These are phyloP conservation scores for Sebastes trivittatus DNA, from an alignment of 2,797 vertebrate genomes.

Conservation along the genomic window DNA sequence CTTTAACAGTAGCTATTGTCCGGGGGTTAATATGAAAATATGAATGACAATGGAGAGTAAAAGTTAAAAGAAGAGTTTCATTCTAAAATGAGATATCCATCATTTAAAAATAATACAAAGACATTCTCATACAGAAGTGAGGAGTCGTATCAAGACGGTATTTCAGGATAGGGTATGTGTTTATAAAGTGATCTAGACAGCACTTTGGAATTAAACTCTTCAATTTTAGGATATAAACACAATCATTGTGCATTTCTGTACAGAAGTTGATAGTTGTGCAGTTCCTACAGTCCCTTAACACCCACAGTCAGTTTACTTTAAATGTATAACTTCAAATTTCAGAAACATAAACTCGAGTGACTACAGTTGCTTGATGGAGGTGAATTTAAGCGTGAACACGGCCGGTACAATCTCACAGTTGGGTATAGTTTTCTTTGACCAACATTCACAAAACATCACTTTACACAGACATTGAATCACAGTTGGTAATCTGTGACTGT, in stretches of 20 bases:
- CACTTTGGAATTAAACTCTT: slow-evolving; percentile 10
- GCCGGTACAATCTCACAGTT: slow-evolving; percentile 3
- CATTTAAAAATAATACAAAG: not conserved
- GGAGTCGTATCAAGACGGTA: not conserved
- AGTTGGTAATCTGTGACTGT: not conserved
- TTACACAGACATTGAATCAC: slow-evolving; percentile 15
- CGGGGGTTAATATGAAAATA: not conserved
- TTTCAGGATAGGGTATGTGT: not conserved
- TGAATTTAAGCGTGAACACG: not conserved
- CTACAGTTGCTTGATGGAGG: not conserved
- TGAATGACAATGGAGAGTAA: not conserved
- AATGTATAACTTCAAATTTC: not conserved
- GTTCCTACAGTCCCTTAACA: slow-evolving; percentile 18
- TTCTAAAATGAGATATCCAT: slow-evolving; percentile 8
- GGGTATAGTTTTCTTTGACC: not conserved
- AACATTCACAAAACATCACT: slow-evolving; percentile 7
- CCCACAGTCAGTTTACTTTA: not conserved
- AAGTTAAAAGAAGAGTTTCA: not conserved
- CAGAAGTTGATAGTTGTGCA: not conserved
- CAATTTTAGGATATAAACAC: not conserved
- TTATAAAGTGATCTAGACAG: not conserved
- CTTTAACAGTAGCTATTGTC: not conserved
- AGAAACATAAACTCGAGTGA: not conserved
- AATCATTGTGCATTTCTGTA: not conserved
- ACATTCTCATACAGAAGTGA: not conserved